Evolutionary conservation across 2,888 invertebrate species (phyloP), one percentile per base, ranked within the genome.

Genomic region (Stenichneumon culpator): DNA sequence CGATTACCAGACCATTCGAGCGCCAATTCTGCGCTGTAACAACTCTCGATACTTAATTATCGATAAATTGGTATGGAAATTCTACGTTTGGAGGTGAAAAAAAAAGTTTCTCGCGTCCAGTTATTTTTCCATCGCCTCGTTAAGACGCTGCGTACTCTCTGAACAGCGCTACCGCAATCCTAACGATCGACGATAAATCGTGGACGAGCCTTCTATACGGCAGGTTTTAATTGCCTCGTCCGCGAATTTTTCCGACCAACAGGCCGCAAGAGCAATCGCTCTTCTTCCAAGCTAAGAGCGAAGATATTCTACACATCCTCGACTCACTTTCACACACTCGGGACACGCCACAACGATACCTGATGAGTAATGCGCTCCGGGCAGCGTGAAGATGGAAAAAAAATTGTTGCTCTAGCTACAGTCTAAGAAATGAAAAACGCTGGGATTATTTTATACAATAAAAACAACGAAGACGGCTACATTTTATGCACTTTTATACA

Each of bases 401-500:
- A n/a, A 63, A 63, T 50, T 16, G 28, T 19, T 19, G 22, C 5
- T 9, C 3, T 5, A 25, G 57, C 22, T 28, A 25, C 50, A 9
- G 36, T 47, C 70, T 9, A 32, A 5, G 25, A 70, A n/a, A 16
- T 16, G 16, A 63, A 63, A 63, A 63, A 63, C 63, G 63, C 63
- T 16, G 63, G 28, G 28, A 63, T n/a, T 11, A 52, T 19, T 36
- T 63, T 44, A 16, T 22, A 19, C 25, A 68, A 73, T 36, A 70
- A 50, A 72, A 72, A 57, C 22, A 19, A 14, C 57, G 25, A 44
- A n/a, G 4, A 25, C 44, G 14, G 36, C 4, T 22, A 77, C n/a
- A 75, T 50, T 63, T 47, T 78, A 65, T 77, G 68, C 70, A 72
- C 63, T 73, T 82, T 50, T 74, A 77, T 87, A 75, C 81, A 81